These are phyloP conservation scores for Mactromeris polynyma DNA, from an alignment of 2,888 invertebrate genomes.

Conservation along the genomic window DNA sequence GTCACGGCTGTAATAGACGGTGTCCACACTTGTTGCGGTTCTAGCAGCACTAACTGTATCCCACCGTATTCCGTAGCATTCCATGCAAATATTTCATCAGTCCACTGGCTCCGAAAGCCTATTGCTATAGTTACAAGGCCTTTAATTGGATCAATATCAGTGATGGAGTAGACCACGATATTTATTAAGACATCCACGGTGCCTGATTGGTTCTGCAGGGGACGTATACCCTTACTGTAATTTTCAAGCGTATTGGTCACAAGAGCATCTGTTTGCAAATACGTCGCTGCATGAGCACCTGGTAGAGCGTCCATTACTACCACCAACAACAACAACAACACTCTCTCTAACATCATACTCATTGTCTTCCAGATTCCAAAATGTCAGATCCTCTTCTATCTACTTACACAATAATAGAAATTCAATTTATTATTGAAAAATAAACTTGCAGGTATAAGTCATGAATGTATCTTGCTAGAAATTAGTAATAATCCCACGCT, in stretches of 20 bases:
- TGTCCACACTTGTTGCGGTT: not conserved
- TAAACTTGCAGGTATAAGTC: not conserved
- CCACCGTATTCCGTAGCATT: conserved; percentile 15
- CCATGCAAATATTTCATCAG: conserved; percentile 13
- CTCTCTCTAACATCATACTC: not conserved
- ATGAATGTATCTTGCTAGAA: not conserved
- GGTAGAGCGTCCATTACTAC: not conserved
- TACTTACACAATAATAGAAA: no score
- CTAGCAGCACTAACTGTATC: not conserved
- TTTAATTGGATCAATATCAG: conserved; percentile 17
- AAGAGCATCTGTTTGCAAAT: not conserved
- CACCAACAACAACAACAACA: not conserved
- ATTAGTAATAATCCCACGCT: not conserved
- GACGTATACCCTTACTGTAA: not conserved
- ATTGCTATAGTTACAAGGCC: not conserved
- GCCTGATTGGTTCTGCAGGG: not conserved
- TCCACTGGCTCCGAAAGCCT: not conserved
- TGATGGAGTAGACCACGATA: not conserved
- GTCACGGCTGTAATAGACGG: not conserved
- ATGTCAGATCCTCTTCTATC: no score
- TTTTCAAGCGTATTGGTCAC: not conserved
- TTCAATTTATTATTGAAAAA: not conserved
- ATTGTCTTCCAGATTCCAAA: not conserved
- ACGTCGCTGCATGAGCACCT: not conserved
- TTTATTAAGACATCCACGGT: not conserved